Evolutionary conservation across 2,797 vertebrate species (phyloP).

Genomic region (Rachycentron canadum): DNA sequence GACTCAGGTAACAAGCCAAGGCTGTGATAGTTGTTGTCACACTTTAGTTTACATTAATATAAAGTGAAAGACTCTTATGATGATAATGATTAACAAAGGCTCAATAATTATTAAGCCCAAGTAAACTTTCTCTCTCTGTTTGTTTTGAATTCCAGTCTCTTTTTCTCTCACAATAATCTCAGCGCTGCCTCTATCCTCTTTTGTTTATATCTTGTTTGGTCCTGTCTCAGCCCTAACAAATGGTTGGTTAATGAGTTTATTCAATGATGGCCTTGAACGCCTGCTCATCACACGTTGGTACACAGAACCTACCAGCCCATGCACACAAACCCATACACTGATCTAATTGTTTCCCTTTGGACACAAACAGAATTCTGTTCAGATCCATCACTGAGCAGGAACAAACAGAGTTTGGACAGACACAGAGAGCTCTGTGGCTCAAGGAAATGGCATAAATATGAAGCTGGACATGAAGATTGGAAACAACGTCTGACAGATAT

Average conservation of each 20-base stretch:
- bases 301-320: constrained; percentile 40
- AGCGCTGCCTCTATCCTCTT: constrained; percentile 9
- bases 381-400: constrained; percentile 61
- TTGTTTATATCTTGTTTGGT: constrained; percentile 44
- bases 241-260: constrained; percentile 70
- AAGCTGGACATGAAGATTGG: neutral
- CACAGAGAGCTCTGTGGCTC: constrained; percentile 56
- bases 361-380: constrained; percentile 73
- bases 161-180: constrained; percentile 27
- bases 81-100: constrained; percentile 26
- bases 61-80: constrained; percentile 20
- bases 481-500: neutral
- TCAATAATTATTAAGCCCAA: constrained; percentile 48
- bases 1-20: neutral
- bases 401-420: constrained; percentile 65
- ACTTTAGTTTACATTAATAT: constrained; percentile 26
- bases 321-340: constrained; percentile 60
- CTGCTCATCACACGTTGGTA: constrained; percentile 55
- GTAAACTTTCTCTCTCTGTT: constrained; percentile 25
- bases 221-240: constrained; percentile 62
- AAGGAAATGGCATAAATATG: constrained; percentile 42
- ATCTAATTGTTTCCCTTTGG: constrained; percentile 76
- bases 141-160: constrained; percentile 18
- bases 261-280: constrained; percentile 70
- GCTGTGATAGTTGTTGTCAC: constrained; percentile 5